Conservation (phyloP, 2,113 vertebrate species). For the Crotalus viridis region DNA sequence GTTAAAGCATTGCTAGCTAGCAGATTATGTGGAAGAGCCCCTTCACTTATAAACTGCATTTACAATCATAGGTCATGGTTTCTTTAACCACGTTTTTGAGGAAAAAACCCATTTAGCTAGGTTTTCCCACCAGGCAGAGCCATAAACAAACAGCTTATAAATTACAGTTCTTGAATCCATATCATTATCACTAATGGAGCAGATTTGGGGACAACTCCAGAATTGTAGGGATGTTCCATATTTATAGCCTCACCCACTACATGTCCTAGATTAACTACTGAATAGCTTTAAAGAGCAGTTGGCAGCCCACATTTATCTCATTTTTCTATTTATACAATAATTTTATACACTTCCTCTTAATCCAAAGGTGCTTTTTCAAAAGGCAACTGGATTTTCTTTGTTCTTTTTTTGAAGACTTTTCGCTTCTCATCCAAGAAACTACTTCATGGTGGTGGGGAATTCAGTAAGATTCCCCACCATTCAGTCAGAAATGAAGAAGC, state of each 20-base stretch:
- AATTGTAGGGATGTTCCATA: background rate
- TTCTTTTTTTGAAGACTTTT: background rate
- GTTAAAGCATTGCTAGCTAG: background rate
- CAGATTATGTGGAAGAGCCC: background rate
- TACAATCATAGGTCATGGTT: background rate
- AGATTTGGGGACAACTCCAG: background rate
- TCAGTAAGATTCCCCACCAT: background rate
- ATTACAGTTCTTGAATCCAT: background rate
- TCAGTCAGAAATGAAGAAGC: background rate
- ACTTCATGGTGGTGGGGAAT: background rate
- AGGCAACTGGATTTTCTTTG: background rate
- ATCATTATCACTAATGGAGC: background rate
- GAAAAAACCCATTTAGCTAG: background rate
- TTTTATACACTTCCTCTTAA: background rate
- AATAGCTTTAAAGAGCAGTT: background rate
- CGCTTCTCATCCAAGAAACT: background rate
- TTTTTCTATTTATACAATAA: background rate
- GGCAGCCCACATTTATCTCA: too few relatives aligned
- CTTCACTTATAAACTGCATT: background rate
- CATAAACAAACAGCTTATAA: background rate
- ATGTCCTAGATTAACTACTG: background rate
- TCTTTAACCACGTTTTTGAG: background rate
- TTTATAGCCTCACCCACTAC: background rate
- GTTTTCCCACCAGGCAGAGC: background rate
- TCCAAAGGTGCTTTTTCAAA: background rate